Percentiles rank a stretch among this genome's conserved stretches.
phyloP scores from a whole-genome alignment of 2,797 vertebrate genomes.

The Catharus ustulatus region DNA sequence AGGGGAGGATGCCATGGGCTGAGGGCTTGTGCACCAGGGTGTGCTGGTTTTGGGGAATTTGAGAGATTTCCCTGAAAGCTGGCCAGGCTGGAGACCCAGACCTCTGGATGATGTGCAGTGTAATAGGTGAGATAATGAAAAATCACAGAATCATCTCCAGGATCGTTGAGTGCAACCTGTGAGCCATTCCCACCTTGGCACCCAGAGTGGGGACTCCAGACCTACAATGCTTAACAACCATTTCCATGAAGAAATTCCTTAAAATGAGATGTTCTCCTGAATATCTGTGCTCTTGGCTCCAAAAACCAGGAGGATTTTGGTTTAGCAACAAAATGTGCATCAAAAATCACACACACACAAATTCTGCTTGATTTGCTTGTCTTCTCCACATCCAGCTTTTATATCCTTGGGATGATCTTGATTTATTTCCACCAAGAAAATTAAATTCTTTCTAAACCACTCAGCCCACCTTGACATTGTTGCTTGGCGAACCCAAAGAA shows the following conservation, averaged over 20 bases:
- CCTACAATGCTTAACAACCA: neutral
- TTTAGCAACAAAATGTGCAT: neutral
- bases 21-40: accelerated
- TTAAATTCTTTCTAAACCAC: neutral
- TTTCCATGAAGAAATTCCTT: neutral
- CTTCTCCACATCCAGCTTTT: neutral
- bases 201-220: neutral
- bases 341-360: neutral
- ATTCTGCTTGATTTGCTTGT: neutral
- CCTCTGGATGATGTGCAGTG: neutral
- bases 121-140: neutral
- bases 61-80: neutral
- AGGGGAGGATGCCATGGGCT: neutral
- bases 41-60: neutral
- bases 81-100: neutral
- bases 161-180: too few species aligned
- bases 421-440: neutral
- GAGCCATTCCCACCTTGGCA: neutral
- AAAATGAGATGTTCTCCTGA: neutral
- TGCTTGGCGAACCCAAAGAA: neutral
- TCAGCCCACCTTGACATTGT: accelerated
- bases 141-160: neutral
- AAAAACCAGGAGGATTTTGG: neutral
- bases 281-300: neutral
- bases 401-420: neutral